These are phyloP conservation scores for Motacilla tschutschensis DNA, from an alignment of 2,113 vertebrate genomes.

Conservation along the genomic window DNA sequence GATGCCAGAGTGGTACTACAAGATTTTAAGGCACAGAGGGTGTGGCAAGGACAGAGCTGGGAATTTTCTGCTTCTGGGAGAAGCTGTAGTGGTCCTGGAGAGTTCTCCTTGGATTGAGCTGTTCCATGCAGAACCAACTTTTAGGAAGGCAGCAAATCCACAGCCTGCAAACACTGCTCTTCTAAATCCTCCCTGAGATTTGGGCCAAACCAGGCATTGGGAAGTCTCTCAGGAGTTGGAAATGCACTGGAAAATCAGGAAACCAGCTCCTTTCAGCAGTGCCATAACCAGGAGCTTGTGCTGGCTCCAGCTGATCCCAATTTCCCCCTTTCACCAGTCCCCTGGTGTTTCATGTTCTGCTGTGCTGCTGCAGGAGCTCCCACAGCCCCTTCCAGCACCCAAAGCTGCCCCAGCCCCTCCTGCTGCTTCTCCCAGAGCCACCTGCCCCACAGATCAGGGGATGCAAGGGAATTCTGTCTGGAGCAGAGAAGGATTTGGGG, in stretches of 20 bases:
- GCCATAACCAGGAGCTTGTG: not conserved
- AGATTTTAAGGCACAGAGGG: not conserved
- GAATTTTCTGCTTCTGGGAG: not conserved
- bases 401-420: not conserved
- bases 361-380: not conserved
- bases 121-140: rapidly evolving
- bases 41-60: not conserved
- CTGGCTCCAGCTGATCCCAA: rapidly evolving
- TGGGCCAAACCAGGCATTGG: not conserved
- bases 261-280: not conserved
- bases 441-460: not conserved
- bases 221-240: not conserved
- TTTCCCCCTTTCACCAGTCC: not conserved
- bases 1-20: rapidly evolving
- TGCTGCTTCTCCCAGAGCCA: not conserved
- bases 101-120: not conserved
- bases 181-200: not conserved
- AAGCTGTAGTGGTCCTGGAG: not conserved
- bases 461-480: not conserved
- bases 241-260: not conserved
- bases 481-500: not conserved
- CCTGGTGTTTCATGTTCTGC: not conserved
- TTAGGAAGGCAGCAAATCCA: not conserved
- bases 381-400: not conserved
- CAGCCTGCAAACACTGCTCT: not conserved